These are phyloP conservation scores for Heterodera schachtii DNA, from an alignment of 1,140 invertebrate genomes.

Conservation along the genomic window DNA sequence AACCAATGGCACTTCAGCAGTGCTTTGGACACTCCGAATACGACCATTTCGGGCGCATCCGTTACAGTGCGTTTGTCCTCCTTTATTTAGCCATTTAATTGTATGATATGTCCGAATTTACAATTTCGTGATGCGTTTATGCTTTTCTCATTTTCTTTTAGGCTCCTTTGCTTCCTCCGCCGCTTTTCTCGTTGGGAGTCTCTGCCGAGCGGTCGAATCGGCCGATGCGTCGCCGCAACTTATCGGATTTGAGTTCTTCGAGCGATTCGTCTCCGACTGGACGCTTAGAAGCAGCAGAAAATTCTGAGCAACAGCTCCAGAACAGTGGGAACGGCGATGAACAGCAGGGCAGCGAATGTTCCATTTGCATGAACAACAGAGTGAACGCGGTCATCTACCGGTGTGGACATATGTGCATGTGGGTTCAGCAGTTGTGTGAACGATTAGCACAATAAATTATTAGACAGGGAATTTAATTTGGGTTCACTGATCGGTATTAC, in stretches of 20 bases:
- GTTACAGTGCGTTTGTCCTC: constrained; percentile 4
- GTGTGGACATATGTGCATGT: constrained; percentile 47
- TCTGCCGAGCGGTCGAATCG: constrained; percentile 8
- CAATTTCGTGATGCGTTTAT: background rate
- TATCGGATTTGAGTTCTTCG: constrained; percentile 14
- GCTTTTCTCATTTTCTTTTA: background rate
- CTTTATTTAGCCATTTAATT: background rate
- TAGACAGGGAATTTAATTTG: background rate
- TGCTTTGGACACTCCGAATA: background rate
- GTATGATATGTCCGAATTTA: too few species aligned
- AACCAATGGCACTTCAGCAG: background rate
- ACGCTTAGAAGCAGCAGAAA: background rate
- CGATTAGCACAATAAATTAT: too few species aligned
- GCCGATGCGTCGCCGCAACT: background rate
- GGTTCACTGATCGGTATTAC: background rate
- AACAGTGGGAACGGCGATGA: constrained; percentile 5
- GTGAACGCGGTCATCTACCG: constrained; percentile 38
- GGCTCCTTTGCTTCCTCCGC: constrained; percentile 30
- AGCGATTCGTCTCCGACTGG: constrained; percentile 19
- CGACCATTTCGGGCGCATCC: constrained; percentile 17
- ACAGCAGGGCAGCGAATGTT: constrained; percentile 35
- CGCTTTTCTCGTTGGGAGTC: constrained; percentile 27
- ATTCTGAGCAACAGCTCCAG: background rate
- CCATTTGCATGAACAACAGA: constrained; percentile 42
- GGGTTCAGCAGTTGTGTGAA: background rate